phyloP scores from a whole-genome alignment of 1,140 invertebrate species.

The Papilio polytes region DNA sequence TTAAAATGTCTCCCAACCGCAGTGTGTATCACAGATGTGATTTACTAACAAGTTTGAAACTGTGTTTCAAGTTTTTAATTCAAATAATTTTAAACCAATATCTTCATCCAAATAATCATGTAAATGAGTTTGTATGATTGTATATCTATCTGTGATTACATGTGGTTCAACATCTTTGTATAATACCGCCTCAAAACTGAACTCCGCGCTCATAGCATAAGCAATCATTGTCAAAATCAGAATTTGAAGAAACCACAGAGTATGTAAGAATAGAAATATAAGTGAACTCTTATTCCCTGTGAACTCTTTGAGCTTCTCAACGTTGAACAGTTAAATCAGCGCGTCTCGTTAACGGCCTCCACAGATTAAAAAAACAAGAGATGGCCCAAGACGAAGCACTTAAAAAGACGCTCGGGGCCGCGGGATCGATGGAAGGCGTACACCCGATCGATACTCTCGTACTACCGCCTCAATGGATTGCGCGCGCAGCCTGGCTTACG shows the following conservation, averaged over 20 bases:
- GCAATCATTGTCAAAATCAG: too few species aligned
- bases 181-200: too few species aligned
- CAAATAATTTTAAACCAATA: not conserved
- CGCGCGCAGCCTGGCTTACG: slow-evolving; percentile 76
- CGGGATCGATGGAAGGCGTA: slow-evolving; percentile 72
- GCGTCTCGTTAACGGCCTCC: slow-evolving; percentile 42
- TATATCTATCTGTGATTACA: too few species aligned
- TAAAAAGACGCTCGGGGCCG: slow-evolving; percentile 62
- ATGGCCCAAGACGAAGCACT: slow-evolving; percentile 60
- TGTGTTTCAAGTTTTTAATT: not conserved
- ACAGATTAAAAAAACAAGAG: slow-evolving; percentile 59
- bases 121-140: too few species aligned
- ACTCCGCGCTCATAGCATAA: too few species aligned
- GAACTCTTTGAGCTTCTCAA: slow-evolving; percentile 9
- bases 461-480: slow-evolving; percentile 76
- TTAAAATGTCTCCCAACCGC: not conserved
- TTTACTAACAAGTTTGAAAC: not conserved
- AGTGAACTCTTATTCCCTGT: too few species aligned
- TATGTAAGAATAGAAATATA: not conserved
- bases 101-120: not conserved
- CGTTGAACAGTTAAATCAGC: slow-evolving; percentile 37
- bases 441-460: slow-evolving; percentile 74
- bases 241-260: too few species aligned
- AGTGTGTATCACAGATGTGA: not conserved
- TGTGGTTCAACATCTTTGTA: too few species aligned